Evolutionary conservation across 2,888 invertebrate genomes (phyloP), one percentile per base, ranked within the genome.

Genomic region (Pseudanteris insignis): DNA sequence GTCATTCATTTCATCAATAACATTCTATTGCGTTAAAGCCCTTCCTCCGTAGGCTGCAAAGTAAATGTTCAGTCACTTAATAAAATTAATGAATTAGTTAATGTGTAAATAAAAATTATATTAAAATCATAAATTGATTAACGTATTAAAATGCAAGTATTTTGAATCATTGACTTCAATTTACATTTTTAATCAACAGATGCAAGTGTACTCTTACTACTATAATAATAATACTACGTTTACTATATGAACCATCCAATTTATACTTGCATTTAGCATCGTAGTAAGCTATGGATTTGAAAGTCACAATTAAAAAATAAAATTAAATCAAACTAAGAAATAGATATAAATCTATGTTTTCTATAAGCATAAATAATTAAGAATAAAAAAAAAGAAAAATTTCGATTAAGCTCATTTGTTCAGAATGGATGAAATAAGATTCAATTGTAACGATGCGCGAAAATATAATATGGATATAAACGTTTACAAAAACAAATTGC

Each of bases 41-140:
- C 79, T 77, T 77, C 70, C 78, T 78, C 77, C 76, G 79, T 62
- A 54, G 72, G 76, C 76, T 77, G 76, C 75, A 77, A 73, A 76
- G 75, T 73, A 75, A 77, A 75, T 68, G 69, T 68, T 64, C 66
- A 68, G 70, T 74, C 72, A 71, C 74, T 70, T 70, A 64, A 70
- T 65, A 65, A 70, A 72, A 76, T 76, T 75, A 76, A 74, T 72
- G 67, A 73, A 76, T 76, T 76, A 75, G 74, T 75, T 68, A 69
- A n/a, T n/a, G n/a, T n/a, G n/a, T n/a, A n/a, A n/a, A 70, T 70
- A 68, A 69, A 67, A 69, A 67, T 67, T 64, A 64, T 5, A 70
- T 62, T 63, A 63, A 68, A 70, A 67, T 70, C 62, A 70, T 69
- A 68, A 65, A 67, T 54, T 63, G 54, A 69, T 63, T 32, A 55